phyloP scores from a whole-genome alignment of 2,797 vertebrate species.

The Pangasius macronema region DNA sequence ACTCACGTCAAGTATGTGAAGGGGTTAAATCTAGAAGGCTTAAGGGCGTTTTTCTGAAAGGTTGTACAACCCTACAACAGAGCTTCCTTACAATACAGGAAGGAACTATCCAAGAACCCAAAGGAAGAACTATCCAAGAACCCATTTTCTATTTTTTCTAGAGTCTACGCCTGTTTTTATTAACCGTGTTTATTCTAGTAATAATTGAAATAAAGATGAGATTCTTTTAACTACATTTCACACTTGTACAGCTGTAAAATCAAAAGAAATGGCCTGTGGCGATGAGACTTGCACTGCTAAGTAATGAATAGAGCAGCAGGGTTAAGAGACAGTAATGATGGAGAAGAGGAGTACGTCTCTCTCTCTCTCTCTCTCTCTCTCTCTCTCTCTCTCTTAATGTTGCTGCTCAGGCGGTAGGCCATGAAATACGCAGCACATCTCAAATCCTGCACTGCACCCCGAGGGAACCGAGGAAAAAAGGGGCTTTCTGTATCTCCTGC shows the following conservation, averaged over 20 bases:
- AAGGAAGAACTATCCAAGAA: not conserved
- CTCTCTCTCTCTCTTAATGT: slow-evolving; percentile 39
- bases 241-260: slow-evolving; percentile 24
- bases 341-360: not conserved
- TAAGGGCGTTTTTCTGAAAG: too few species aligned
- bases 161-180: not conserved
- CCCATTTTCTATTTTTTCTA: not conserved
- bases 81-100: not conserved
- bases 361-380: slow-evolving; percentile 40
- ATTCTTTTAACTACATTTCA: slow-evolving; percentile 16
- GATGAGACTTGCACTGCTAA: slow-evolving; percentile 8
- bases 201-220: slow-evolving; percentile 2
- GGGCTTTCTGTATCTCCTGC: slow-evolving; percentile 59
- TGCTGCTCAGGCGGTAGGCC: slow-evolving; percentile 61
- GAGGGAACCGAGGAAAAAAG: slow-evolving; percentile 60
- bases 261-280: slow-evolving; percentile 20
- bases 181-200: not conserved
- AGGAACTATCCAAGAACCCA: not conserved
- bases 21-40: not conserved
- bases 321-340: slow-evolving; percentile 14
- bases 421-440: slow-evolving; percentile 73
- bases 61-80: not conserved
- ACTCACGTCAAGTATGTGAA: not conserved
- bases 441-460: slow-evolving; percentile 65
- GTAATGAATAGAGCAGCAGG: slow-evolving; percentile 19